A percentile compares a stretch with the other conserved stretches of the same genome.
These are phyloP conservation scores for Keiferia lycopersicella DNA, from an alignment of 2,888 invertebrate genomes.

Conservation along the genomic window DNA sequence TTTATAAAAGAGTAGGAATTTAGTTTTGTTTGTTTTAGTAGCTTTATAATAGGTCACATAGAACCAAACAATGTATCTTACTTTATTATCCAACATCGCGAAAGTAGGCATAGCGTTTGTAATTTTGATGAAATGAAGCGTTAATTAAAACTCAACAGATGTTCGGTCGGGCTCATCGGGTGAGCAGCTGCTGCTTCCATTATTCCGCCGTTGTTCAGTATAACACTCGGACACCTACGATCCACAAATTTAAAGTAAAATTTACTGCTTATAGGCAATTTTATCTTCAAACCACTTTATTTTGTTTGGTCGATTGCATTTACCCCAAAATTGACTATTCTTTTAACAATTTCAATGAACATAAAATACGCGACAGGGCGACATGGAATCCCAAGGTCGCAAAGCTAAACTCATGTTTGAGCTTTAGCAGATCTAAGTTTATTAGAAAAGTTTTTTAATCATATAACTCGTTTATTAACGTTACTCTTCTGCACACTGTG, in stretches of 20 bases:
- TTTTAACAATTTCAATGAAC: neutral
- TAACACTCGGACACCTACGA: constrained; percentile 4
- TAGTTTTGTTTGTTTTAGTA: neutral
- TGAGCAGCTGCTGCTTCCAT: constrained; percentile 16
- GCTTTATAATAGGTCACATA: neutral
- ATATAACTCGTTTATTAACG: neutral
- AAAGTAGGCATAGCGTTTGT: constrained; percentile 5
- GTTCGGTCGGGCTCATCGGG: constrained; percentile 9
- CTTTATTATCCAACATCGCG: neutral
- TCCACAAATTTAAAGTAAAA: constrained; percentile 12
- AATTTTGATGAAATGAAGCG: constrained; percentile 15
- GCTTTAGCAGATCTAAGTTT: neutral
- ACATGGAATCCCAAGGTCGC: neutral
- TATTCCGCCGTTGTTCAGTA: constrained; percentile 13
- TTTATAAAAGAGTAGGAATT: neutral
- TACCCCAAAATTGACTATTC: neutral
- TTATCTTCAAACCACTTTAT: neutral
- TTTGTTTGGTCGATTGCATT: constrained; percentile 7
- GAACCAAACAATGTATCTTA: constrained; percentile 1
- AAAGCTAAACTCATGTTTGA: neutral
- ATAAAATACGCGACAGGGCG: neutral
- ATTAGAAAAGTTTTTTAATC: constrained; percentile 6
- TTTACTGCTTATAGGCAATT: constrained; percentile 14
- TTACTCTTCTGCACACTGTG: neutral
- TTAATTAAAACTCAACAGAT: constrained; percentile 22